A percentile compares a stretch with the other conserved stretches of the same genome.
phyloP scores from a whole-genome alignment of 2,888 invertebrate genomes.

The Stramonita haemastoma region DNA sequence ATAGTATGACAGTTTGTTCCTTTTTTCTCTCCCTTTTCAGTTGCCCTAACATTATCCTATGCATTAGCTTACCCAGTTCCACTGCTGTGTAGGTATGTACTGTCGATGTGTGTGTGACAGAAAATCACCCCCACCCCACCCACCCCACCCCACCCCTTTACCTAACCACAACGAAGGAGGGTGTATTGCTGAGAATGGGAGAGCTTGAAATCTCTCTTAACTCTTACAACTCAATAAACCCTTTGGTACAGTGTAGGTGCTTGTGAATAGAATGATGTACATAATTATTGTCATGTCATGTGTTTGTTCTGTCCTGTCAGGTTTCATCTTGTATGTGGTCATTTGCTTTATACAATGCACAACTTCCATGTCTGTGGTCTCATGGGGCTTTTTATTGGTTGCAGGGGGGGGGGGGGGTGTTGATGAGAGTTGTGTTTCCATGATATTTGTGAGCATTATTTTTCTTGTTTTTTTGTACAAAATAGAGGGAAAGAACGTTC shows the following conservation, averaged over 20 bases:
- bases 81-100: not conserved
- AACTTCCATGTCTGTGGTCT: conserved; percentile 30
- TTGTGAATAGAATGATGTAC: conserved; percentile 6
- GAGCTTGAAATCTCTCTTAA: not conserved
- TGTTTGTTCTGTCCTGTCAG: not conserved
- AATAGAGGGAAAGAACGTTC: not conserved
- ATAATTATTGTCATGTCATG: conserved; percentile 1
- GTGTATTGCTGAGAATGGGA: not conserved
- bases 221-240: not conserved
- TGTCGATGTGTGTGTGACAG: not conserved
- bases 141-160: not conserved
- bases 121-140: not conserved
- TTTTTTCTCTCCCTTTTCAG: not conserved
- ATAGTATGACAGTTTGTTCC: not conserved
- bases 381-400: not conserved
- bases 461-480: conserved; percentile 24
- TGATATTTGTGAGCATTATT: not conserved
- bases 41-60: not conserved
- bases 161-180: conserved; percentile 23
- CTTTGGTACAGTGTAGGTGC: conserved; percentile 12
- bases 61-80: not conserved
- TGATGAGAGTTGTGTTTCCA: too few relatives aligned
- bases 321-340: not conserved
- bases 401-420: not conserved
- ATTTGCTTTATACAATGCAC: conserved; percentile 5